Evolutionary conservation across 2,888 invertebrate genomes (phyloP).

Genomic region (Lutraria lutraria): DNA sequence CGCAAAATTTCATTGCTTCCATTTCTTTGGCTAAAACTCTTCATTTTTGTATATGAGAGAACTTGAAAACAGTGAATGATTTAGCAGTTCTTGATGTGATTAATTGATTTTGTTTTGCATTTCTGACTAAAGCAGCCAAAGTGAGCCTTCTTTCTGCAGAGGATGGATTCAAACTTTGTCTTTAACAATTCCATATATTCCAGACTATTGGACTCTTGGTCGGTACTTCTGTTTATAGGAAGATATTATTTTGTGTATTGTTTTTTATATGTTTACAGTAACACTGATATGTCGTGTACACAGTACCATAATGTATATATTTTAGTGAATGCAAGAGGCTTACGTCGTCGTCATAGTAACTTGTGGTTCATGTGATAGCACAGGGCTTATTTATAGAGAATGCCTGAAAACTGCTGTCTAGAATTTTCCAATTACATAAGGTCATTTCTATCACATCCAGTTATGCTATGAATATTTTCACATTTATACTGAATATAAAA

Average conservation of each 20-base stretch:
- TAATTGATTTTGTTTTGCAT: constrained; percentile 18
- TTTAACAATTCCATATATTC: constrained; percentile 8
- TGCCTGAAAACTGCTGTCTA: background rate
- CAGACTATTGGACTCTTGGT: constrained; percentile 2
- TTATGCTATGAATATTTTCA: too few species aligned
- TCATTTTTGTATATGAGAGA: constrained; percentile 6
- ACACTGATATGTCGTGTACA: constrained; percentile 18
- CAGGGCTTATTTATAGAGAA: constrained; percentile 15
- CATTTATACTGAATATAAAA: background rate
- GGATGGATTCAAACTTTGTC: constrained; percentile 24
- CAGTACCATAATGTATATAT: background rate
- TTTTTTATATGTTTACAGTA: background rate
- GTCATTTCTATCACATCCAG: background rate
- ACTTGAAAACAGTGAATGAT: background rate
- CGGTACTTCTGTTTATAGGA: background rate
- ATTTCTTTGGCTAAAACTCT: constrained; percentile 7
- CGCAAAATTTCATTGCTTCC: background rate
- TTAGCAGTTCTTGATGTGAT: constrained; percentile 10
- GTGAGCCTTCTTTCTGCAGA: constrained; percentile 26
- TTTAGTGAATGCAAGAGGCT: constrained; percentile 23
- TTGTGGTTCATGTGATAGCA: constrained; percentile 25
- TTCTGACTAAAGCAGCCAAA: constrained; percentile 23
- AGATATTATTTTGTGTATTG: constrained; percentile 3
- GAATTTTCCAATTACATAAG: background rate
- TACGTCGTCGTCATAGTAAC: background rate